Conservation (phyloP, 2,888 invertebrate species). For the Adineta ricciae region DNA sequence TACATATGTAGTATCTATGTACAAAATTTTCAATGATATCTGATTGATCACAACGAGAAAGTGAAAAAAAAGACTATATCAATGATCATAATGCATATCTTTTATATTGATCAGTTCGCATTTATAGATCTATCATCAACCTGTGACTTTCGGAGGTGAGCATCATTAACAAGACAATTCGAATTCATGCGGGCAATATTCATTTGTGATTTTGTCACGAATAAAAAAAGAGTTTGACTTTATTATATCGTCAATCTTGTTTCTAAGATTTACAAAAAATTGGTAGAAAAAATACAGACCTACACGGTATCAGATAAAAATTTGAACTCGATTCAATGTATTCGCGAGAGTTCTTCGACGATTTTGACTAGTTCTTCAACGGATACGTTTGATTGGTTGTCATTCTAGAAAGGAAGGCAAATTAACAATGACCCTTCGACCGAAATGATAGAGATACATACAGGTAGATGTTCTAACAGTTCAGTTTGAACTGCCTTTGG, state of each 20-base stretch:
- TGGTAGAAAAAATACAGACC: not conserved
- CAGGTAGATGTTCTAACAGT: not conserved
- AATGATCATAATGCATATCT: not conserved
- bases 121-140: not conserved
- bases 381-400: not conserved
- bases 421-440: not conserved
- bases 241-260: not conserved
- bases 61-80: not conserved
- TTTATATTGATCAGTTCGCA: not conserved
- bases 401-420: not conserved
- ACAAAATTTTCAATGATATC: not conserved
- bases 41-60: not conserved
- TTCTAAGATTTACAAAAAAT: not conserved
- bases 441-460: not conserved
- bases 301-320: not conserved
- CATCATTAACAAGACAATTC: not conserved
- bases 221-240: not conserved
- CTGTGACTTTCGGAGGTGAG: not conserved
- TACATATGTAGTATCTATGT: not conserved
- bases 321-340: not conserved
- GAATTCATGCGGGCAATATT: no score
- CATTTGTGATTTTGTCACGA: no score
- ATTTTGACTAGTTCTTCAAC: slow-evolving; percentile 10
- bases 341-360: not conserved
- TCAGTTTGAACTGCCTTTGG: not conserved